These are phyloP conservation scores for Poecilia wingei DNA, from an alignment of 2,797 vertebrate genomes.

Conservation along the genomic window DNA sequence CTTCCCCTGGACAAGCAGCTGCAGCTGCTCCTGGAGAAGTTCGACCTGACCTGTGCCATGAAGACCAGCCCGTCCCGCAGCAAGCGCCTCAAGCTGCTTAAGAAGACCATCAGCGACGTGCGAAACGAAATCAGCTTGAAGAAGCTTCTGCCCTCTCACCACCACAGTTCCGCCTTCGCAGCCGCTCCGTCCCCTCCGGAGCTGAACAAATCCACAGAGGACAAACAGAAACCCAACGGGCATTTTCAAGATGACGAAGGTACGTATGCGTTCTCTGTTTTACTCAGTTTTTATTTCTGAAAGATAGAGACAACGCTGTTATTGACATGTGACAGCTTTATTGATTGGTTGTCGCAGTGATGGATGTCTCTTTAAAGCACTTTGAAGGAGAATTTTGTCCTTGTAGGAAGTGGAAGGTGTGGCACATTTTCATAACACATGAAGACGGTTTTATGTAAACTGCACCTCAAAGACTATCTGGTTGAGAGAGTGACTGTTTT, in stretches of 20 bases:
- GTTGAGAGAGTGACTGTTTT: too few species aligned
- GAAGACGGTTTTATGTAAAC: not conserved
- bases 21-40: constrained; percentile 92
- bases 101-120: constrained; percentile 90
- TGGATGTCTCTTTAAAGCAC: not conserved
- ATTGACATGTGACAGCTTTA: not conserved
- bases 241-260: constrained; percentile 88
- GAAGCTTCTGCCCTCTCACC: constrained; percentile 77
- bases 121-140: constrained; percentile 89
- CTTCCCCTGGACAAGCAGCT: constrained; percentile 91
- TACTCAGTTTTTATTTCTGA: not conserved
- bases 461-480: not conserved
- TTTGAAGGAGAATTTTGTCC: not conserved
- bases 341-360: not conserved
- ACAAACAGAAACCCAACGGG: constrained; percentile 80
- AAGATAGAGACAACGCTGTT: not conserved
- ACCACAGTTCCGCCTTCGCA: constrained; percentile 38
- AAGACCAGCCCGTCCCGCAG: constrained; percentile 95
- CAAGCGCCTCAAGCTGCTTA: constrained; percentile 93
- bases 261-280: constrained; percentile 65
- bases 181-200: constrained; percentile 47
- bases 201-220: constrained; percentile 71
- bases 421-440: not conserved
- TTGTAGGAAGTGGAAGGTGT: not conserved
- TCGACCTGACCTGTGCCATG: constrained; percentile 93